These are phyloP conservation scores for Isichthys henryi DNA, from an alignment of 2,113 vertebrate genomes.

Conservation along the genomic window DNA sequence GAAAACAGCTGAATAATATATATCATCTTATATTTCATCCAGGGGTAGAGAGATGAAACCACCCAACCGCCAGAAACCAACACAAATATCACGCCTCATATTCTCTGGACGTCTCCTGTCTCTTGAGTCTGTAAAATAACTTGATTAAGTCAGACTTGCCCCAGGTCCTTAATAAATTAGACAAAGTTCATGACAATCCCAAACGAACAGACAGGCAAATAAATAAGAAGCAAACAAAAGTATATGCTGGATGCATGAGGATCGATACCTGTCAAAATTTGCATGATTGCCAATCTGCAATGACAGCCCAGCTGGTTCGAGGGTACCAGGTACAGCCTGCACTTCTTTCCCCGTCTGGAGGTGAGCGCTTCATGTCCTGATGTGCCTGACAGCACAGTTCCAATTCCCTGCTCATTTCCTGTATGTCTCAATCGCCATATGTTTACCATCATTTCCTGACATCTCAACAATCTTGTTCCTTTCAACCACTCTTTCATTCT, in stretches of 20 bases:
- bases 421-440: constrained; percentile 24
- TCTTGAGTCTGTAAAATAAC: neutral
- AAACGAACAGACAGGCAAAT: neutral
- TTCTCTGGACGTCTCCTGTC: neutral
- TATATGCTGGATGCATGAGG: neutral
- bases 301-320: neutral
- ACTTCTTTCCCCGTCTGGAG: neutral
- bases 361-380: constrained; percentile 19
- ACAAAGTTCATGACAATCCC: neutral
- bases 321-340: neutral
- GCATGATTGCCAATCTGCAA: neutral
- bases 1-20: constrained; percentile 17
- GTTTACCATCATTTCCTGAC: constrained; percentile 38
- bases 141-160: neutral
- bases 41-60: neutral
- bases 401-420: constrained; percentile 7
- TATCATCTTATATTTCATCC: constrained; percentile 12
- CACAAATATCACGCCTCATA: constrained; percentile 16
- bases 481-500: neutral
- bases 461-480: neutral
- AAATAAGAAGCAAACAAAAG: neutral
- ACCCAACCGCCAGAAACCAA: neutral
- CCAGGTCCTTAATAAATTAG: constrained; percentile 5
- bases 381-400: constrained; percentile 17
- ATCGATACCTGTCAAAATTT: constrained; percentile 2